Evolutionary conservation across 2,888 invertebrate species (phyloP), one percentile per base, ranked within the genome.

Genomic region (Metacarcinus magister): DNA sequence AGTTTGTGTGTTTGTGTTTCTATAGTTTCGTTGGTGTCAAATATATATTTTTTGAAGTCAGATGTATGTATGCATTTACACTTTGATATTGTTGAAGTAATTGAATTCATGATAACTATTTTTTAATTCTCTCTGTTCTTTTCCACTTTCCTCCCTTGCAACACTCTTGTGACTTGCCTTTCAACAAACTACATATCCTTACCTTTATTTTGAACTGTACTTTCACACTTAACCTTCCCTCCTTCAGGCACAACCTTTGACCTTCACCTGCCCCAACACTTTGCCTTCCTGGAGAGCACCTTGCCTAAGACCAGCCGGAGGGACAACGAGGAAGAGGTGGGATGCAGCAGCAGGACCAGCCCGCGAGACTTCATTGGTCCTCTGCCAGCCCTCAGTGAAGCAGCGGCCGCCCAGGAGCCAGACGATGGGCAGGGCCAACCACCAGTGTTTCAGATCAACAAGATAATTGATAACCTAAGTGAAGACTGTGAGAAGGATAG

Each of bases 191-290:
- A 2, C 19, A 19, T 54, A 19, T 13, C 0, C 3, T 48, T 3
- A 48, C 13, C 19, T n/a, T 3, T 67, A n/a, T 23, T 67, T 67
- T n/a, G 67, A 0, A 67, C n/a, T 75, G n/a, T n/a, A 23, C 28
- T 28, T 28, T 75, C 8, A n/a, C 75, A 28, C 28, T 19, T 92
- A 13, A 46, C 44, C 48, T 46, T 44, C 28, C n/a, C 10, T 28
- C 75, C 96, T 90, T 93, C 93, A 95, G 87, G 95, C 28, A 90
- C 96, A 87, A 96, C 95, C 44, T 96, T 96, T 96, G 96, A 96
- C 28, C 93, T 96, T 23, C 89, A 87, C 46, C 87, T 96, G 75
- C 96, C 96, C 13, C 92, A 96, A 89, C 92, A 96, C 8, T 96
- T 96, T 93, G 95, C 92, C 39, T 95, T 94, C 23, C 87, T 94